A percentile compares a stretch with the other conserved stretches of the same genome.
phyloP scores from a whole-genome alignment of 2,113 vertebrate species.

The Eidolon helvum region DNA sequence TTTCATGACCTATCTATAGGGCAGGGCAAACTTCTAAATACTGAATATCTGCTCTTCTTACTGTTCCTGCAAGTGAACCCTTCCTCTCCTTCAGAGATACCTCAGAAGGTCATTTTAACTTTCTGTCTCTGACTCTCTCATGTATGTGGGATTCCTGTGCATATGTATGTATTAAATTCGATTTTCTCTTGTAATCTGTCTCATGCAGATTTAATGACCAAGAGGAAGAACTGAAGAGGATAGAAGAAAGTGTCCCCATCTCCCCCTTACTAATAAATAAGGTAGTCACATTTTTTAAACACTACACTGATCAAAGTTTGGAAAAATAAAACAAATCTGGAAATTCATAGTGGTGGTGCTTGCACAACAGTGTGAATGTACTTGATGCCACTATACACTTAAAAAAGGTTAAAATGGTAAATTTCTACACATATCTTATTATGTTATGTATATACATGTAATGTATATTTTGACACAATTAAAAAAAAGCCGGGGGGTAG shows the following conservation, averaged over 20 bases:
- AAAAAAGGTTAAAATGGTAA: not conserved
- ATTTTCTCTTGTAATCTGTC: not conserved
- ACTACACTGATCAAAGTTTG: not conserved
- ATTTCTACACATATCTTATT: not conserved
- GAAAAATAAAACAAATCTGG: not conserved
- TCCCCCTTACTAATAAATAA: not conserved
- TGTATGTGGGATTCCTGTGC: not conserved
- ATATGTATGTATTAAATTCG: not conserved
- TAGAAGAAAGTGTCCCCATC: not conserved
- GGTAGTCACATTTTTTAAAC: not conserved
- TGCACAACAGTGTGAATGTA: not conserved
- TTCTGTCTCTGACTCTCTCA: not conserved
- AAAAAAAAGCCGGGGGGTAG: not conserved
- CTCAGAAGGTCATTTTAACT: not conserved
- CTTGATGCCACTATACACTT: not conserved
- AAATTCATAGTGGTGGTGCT: not conserved
- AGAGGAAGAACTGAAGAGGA: not conserved
- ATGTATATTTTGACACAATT: not conserved
- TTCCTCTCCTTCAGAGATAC: too few relatives aligned
- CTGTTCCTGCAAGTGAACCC: too few relatives aligned
- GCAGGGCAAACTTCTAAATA: too few relatives aligned
- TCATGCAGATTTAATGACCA: not conserved
- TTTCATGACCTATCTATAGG: too few relatives aligned
- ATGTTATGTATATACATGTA: not conserved
- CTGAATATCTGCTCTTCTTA: too few relatives aligned